A percentile compares a stretch with the other conserved stretches of the same genome.
phyloP scores from a whole-genome alignment of 1,140 invertebrate genomes.

The Aphidius gifuensis region DNA sequence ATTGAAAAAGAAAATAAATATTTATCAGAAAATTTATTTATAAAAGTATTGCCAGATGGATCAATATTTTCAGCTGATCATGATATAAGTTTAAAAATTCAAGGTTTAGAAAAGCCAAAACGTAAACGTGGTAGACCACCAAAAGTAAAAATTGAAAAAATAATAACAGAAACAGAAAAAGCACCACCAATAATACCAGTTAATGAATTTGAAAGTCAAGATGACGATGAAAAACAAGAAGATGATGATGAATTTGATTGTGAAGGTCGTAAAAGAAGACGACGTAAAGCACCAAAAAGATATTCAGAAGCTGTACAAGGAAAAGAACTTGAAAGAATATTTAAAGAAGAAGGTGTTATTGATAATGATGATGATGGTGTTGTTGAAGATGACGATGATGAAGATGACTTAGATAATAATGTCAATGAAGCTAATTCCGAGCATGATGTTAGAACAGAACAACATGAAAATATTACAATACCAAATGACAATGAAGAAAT shows the following conservation, averaged over 20 bases:
- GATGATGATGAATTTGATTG: slow-evolving; percentile 56
- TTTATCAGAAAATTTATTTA: slow-evolving; percentile 52
- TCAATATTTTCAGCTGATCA: slow-evolving; percentile 59
- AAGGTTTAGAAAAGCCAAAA: slow-evolving; percentile 64
- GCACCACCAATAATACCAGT: slow-evolving; percentile 22
- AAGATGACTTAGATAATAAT: slow-evolving; percentile 22
- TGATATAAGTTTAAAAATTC: slow-evolving; percentile 59
- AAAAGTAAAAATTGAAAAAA: slow-evolving; percentile 50
- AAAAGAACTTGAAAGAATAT: slow-evolving; percentile 70
- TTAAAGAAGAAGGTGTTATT: slow-evolving; percentile 69
- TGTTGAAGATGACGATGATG: slow-evolving; percentile 53
- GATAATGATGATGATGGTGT: slow-evolving; percentile 58
- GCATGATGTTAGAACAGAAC: too few relatives aligned
- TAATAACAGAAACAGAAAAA: slow-evolving; percentile 13
- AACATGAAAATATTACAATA: slow-evolving; percentile 30
- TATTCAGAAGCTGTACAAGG: slow-evolving; percentile 69
- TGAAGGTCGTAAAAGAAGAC: slow-evolving; percentile 58
- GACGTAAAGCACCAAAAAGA: slow-evolving; percentile 64
- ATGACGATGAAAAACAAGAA: slow-evolving; percentile 51
- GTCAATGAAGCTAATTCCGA: too few relatives aligned
- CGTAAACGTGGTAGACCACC: slow-evolving; percentile 68
- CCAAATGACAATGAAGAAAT: slow-evolving; percentile 55
- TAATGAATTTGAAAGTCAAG: slow-evolving; percentile 39
- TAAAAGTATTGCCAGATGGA: slow-evolving; percentile 57
- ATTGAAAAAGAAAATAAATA: slow-evolving; percentile 37